phyloP scores from a whole-genome alignment of 1,140 invertebrate genomes.

The Drosophila jambulina region DNA sequence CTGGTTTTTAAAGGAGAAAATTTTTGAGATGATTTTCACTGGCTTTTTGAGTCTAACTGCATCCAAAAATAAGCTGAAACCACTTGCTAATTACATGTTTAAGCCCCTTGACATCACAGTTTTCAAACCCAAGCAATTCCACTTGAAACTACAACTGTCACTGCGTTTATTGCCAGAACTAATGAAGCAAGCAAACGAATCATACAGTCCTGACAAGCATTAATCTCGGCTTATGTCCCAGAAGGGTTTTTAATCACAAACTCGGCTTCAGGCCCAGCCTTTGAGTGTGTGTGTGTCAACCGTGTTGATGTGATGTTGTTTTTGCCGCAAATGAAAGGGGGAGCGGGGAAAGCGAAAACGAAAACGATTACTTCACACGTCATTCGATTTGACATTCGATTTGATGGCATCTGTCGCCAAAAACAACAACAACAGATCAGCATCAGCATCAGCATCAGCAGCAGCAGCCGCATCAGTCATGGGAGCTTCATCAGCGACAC shows the following conservation, averaged over 20 bases:
- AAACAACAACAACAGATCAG: slow-evolving; percentile 23
- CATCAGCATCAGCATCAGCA: slow-evolving; percentile 19
- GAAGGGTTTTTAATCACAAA: background rate
- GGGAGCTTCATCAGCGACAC: slow-evolving; percentile 10
- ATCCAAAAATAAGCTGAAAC: background rate
- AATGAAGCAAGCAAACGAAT: background rate
- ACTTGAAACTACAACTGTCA: too few species aligned
- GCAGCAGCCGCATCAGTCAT: slow-evolving; percentile 2
- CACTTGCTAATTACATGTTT: background rate
- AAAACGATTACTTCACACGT: slow-evolving; percentile 47
- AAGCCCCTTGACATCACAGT: background rate
- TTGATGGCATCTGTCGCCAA: slow-evolving; percentile 35
- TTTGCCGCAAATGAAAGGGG: slow-evolving; percentile 7
- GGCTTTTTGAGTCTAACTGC: background rate
- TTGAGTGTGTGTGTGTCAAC: background rate
- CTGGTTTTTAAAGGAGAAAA: too few species aligned
- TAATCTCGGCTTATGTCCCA: background rate
- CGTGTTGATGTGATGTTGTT: slow-evolving; percentile 2
- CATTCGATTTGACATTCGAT: slow-evolving; percentile 48
- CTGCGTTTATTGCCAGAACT: background rate
- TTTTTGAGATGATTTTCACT: too few species aligned
- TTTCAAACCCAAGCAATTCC: background rate
- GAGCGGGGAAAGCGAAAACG: background rate
- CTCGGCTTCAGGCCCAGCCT: background rate
- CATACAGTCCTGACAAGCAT: background rate